These are phyloP conservation scores for Cryptoleucopteryx plumbea DNA, from an alignment of 2,113 vertebrate species.

Conservation along the genomic window DNA sequence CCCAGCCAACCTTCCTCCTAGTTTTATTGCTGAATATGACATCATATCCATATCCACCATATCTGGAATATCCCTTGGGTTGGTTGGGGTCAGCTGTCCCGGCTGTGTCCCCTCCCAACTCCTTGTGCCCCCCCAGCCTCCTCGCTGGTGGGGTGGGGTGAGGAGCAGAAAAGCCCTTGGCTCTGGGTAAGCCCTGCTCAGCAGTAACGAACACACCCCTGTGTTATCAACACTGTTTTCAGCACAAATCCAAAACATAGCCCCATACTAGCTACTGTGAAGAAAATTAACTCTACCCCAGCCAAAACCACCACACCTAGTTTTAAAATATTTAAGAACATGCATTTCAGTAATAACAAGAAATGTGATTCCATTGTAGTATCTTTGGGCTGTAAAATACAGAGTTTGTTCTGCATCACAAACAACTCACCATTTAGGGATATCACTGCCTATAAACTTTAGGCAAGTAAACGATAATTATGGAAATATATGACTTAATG, in stretches of 20 bases:
- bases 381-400: neutral
- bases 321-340: neutral
- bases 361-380: neutral
- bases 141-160: no score
- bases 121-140: no score
- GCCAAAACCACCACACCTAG: neutral
- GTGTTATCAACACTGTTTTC: no score
- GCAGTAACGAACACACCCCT: no score
- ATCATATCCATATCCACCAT: no score
- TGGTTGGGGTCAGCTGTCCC: no score
- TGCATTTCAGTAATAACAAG: neutral
- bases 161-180: no score
- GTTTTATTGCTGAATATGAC: no score
- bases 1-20: neutral
- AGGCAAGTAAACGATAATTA: neutral
- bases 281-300: neutral
- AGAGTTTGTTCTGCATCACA: neutral
- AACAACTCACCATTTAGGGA: neutral
- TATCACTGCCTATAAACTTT: neutral
- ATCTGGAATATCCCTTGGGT: no score
- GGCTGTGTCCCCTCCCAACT: no score
- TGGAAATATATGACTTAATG: neutral
- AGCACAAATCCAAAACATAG: neutral
- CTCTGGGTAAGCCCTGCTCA: no score
- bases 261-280: neutral